Percentiles rank a stretch among this genome's conserved stretches.
phyloP scores from a whole-genome alignment of 2,113 vertebrate genomes.

The Antechinus stuartii region DNA sequence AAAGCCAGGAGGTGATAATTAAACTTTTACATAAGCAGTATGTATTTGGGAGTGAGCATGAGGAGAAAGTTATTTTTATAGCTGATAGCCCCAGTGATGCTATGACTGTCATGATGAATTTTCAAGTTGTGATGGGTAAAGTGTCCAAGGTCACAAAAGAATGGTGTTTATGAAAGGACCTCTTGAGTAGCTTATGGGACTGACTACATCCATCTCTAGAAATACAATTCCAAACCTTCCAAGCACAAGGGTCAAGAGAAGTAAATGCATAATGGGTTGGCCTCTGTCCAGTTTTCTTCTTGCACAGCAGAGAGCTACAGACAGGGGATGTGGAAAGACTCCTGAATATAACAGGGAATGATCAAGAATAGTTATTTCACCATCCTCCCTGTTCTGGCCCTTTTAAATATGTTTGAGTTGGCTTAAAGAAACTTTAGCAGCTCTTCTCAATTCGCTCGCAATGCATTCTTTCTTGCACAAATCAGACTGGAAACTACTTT shows the following conservation, averaged over 20 bases:
- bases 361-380: background rate
- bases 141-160: background rate
- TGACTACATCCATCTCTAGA: background rate
- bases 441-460: background rate
- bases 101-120: background rate
- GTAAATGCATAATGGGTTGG: background rate
- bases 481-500: background rate
- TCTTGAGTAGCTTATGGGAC: background rate
- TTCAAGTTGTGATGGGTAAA: background rate
- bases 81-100: background rate
- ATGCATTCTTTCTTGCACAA: background rate
- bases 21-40: background rate
- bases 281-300: background rate
- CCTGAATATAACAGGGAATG: conserved; percentile 3
- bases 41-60: background rate
- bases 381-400: background rate
- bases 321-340: background rate
- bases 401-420: background rate
- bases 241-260: background rate
- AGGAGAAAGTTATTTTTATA: background rate
- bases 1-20: background rate
- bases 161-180: background rate
- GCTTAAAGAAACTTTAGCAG: background rate
- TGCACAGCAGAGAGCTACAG: background rate
- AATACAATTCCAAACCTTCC: background rate